Evolutionary conservation across 2,113 vertebrate genomes (phyloP).

Genomic region (Acrocephalus arundinaceus): DNA sequence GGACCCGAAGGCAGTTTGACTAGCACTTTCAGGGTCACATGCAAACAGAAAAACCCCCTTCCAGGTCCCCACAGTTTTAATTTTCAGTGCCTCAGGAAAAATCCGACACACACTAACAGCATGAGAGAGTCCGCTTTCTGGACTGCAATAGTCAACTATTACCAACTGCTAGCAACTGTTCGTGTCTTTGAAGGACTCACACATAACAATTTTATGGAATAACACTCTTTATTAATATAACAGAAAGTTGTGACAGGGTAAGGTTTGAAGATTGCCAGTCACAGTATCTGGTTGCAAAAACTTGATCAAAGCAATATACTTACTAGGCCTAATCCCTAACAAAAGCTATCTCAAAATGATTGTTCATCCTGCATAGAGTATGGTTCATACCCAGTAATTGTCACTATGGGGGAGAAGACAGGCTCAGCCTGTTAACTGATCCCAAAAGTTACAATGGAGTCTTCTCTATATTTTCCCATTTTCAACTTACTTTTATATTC

Average conservation of each 20-base stretch:
- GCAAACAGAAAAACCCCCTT: background rate
- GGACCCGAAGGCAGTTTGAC: background rate
- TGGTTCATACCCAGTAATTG: no score
- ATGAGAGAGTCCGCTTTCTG: accelerated
- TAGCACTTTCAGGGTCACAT: background rate
- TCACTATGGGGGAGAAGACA: accelerated
- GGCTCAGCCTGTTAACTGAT: no score
- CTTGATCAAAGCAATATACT: accelerated
- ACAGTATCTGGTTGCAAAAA: background rate
- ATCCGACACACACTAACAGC: accelerated
- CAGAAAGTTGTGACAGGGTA: background rate
- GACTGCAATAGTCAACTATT: no score
- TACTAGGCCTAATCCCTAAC: background rate
- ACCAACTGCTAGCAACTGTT: background rate
- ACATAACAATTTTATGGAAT: background rate
- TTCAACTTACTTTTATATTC: background rate
- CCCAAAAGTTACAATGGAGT: background rate
- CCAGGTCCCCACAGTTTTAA: background rate
- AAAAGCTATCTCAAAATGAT: background rate
- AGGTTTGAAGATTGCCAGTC: background rate
- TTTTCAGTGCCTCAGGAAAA: background rate
- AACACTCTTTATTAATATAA: background rate
- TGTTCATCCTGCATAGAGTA: background rate
- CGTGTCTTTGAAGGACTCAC: background rate
- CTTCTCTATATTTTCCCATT: background rate